Evolutionary conservation across 2,113 vertebrate genomes (phyloP).

Genomic region (Gorilla gorilla): DNA sequence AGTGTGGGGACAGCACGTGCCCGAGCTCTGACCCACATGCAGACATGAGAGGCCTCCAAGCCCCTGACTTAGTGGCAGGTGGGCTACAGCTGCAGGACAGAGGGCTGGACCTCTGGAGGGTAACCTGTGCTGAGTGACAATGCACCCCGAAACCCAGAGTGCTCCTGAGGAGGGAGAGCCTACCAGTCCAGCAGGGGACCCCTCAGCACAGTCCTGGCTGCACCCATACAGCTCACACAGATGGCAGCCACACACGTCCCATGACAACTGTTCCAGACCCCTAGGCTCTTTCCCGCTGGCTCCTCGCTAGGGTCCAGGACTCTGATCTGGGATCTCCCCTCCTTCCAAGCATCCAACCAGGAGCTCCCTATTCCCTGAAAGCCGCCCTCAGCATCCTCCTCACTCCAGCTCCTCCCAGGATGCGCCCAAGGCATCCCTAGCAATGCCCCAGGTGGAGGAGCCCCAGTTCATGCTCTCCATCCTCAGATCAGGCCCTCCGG

Average conservation of each 20-base stretch:
- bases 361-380: background rate
- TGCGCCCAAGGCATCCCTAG: background rate
- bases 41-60: background rate
- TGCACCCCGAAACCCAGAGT: background rate
- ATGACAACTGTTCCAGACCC: too few relatives aligned
- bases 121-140: background rate
- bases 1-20: too few relatives aligned
- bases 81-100: background rate
- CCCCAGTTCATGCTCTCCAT: background rate
- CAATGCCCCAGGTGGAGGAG: background rate
- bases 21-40: background rate
- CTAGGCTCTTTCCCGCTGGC: background rate
- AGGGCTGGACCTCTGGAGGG: background rate
- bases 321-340: background rate
- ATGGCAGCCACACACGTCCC: background rate
- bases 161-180: background rate
- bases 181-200: background rate
- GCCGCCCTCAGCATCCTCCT: background rate
- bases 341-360: background rate
- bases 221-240: background rate
- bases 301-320: background rate
- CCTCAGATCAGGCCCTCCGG: background rate
- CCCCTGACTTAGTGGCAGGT: background rate
- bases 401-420: background rate
- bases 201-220: background rate